Evolutionary conservation across 2,888 invertebrate species (phyloP), one percentile per base, ranked within the genome.

Genomic region (Caenorhabditis drosophilae): DNA sequence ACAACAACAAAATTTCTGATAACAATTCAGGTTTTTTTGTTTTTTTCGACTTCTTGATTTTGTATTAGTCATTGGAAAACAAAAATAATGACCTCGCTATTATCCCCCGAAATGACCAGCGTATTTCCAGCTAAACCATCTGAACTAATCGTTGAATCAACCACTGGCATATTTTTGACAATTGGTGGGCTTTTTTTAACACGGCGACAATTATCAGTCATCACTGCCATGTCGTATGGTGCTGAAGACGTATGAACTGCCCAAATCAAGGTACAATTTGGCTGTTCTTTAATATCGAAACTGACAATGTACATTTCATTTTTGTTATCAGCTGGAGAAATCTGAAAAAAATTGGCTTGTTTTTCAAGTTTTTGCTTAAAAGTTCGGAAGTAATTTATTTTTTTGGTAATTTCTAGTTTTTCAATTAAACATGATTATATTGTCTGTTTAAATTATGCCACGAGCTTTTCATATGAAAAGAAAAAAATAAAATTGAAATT

Each of bases 151-250:
- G 73, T 76, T 4, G 67, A 63, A 44, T 68, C 67, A 18, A 41
- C 49, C 11, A 73, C 51, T 34, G 70, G 62, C 56, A 67, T 59
- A 42, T 70, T 63, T 47, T 73, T 64, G 53, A 75, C 56, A 9
- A 74, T 36, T 27, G 72, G 73, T 6, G 71, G 72, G 47, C 69
- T 70, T 40, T 76, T 76, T 54, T 73, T 68, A 11, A 69, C 71
- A 31, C 74, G 36, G 35, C 60, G 55, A 46, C 76, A 76, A 49
- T 76, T 76, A 26, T 76, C 70, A n/a, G 70, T 66, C 72, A 76
- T 71, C 31, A 73, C 69, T 27, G 73, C 72, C 64, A 70, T 72
- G 41, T 76, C 76, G 38, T 76, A 74, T 12, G 76, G 76, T 16
- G 72, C 72, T 27, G 72, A 66, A 27, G 73, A 62, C 42, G 58